Conservation (phyloP, 2,888 invertebrate genomes). For the Eumacrocentrus americanus region DNA sequence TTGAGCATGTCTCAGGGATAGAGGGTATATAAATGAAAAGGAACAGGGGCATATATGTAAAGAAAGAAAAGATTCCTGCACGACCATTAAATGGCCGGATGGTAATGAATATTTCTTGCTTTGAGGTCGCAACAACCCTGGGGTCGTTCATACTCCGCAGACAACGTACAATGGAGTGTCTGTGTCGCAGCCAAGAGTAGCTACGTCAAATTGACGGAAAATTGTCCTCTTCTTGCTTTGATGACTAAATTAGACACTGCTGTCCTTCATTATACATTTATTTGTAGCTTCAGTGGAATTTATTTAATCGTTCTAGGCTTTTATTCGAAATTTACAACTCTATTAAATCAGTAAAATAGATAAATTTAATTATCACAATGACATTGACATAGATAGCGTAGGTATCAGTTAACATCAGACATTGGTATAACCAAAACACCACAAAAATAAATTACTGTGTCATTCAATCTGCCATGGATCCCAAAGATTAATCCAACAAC, state of each 20-base stretch:
- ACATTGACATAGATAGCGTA: not conserved
- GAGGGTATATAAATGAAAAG: conserved; percentile 31
- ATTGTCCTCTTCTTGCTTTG: conserved; percentile 55
- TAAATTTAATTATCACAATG: no score
- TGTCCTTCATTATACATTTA: conserved; percentile 18
- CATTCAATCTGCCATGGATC: conserved; percentile 20
- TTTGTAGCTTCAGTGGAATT: not conserved
- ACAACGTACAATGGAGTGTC: conserved; percentile 41
- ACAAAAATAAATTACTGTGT: conserved; percentile 20
- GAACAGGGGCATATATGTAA: conserved; percentile 18
- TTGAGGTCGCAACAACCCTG: conserved; percentile 42
- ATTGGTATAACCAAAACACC: no score
- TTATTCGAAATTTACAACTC: no score
- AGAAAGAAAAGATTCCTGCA: conserved; percentile 25
- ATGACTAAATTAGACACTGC: conserved; percentile 57
- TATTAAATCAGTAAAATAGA: no score
- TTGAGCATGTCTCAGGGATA: no score
- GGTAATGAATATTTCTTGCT: conserved; percentile 48
- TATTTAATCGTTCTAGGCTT: not conserved
- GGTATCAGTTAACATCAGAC: conserved; percentile 3
- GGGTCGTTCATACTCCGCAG: conserved; percentile 46
- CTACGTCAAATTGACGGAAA: conserved; percentile 55
- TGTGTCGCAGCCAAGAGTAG: conserved; percentile 45
- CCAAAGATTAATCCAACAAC: conserved; percentile 24
- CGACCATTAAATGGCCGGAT: conserved; percentile 52